Percentiles rank a stretch among this genome's conserved stretches.
Conservation (phyloP, 2,888 invertebrate species). For the Drosophila recens region DNA sequence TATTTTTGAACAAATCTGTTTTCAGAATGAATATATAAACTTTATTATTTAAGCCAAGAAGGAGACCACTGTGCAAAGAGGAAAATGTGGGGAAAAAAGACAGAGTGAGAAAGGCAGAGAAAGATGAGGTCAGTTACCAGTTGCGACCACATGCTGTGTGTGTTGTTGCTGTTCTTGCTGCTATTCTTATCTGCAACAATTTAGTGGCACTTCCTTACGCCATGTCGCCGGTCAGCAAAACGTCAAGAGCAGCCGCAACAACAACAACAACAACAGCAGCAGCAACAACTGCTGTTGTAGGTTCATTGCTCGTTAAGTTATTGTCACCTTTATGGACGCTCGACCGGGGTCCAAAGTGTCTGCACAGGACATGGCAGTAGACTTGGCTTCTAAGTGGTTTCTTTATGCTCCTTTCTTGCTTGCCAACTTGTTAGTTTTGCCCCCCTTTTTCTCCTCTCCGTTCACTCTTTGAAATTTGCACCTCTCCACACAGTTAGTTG, state of each 20-base stretch:
- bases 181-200: conserved; percentile 75
- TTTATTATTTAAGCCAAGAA: not conserved
- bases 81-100: not conserved
- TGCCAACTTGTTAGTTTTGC: conserved; percentile 47
- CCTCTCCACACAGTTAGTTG: conserved; percentile 49
- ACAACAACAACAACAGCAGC: conserved; percentile 32
- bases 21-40: not conserved
- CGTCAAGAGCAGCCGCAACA: conserved; percentile 50
- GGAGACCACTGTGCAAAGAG: not conserved
- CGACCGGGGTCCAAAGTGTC: conserved; percentile 62
- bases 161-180: conserved; percentile 16
- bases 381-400: conserved; percentile 75
- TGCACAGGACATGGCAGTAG: conserved; percentile 73
- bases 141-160: conserved; percentile 63
- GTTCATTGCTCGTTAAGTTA: conserved; percentile 84
- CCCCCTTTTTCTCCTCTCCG: not conserved
- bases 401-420: conserved; percentile 38
- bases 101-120: not conserved
- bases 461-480: conserved; percentile 61
- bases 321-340: conserved; percentile 81
- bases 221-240: conserved; percentile 70
- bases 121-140: conserved; percentile 41
- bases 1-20: no score
- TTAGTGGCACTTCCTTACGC: conserved; percentile 76
- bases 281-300: conserved; percentile 47